A percentile compares a stretch with the other conserved stretches of the same genome.
These are phyloP conservation scores for Tiliacea citrago DNA, from an alignment of 2,888 invertebrate genomes.

Conservation along the genomic window DNA sequence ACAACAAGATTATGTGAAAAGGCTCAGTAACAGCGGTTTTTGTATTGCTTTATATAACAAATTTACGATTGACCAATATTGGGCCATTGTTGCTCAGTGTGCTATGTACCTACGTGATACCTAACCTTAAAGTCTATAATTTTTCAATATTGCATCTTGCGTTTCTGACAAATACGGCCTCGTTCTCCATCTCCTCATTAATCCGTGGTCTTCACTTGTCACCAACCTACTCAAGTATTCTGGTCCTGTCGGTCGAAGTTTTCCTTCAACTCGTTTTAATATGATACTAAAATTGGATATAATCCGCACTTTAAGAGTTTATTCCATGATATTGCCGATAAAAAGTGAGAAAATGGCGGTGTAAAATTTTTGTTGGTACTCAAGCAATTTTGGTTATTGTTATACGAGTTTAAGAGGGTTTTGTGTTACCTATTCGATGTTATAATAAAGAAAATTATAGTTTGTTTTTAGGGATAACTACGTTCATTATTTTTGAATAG, in stretches of 20 bases:
- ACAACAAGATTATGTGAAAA: background rate
- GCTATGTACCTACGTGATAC: too few species aligned
- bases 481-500: background rate
- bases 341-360: constrained; percentile 59
- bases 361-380: constrained; percentile 63
- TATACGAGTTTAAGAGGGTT: constrained; percentile 50
- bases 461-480: background rate
- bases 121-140: too few species aligned
- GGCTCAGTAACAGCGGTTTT: background rate
- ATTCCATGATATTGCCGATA: constrained; percentile 63
- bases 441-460: constrained; percentile 35
- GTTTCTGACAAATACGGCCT: too few species aligned
- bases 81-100: background rate
- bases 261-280: constrained; percentile 72
- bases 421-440: constrained; percentile 25
- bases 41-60: background rate
- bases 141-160: too few species aligned
- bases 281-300: constrained; percentile 70
- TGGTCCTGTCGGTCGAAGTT: constrained; percentile 54
- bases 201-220: constrained; percentile 45
- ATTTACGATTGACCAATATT: background rate
- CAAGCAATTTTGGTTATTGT: constrained; percentile 61
- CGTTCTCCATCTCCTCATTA: constrained; percentile 26
- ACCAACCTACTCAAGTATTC: constrained; percentile 55
- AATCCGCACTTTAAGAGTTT: constrained; percentile 67